Base-by-base conservation (phyloP, 2,888 invertebrate species). In the Perizoma affinitatum region DNA sequence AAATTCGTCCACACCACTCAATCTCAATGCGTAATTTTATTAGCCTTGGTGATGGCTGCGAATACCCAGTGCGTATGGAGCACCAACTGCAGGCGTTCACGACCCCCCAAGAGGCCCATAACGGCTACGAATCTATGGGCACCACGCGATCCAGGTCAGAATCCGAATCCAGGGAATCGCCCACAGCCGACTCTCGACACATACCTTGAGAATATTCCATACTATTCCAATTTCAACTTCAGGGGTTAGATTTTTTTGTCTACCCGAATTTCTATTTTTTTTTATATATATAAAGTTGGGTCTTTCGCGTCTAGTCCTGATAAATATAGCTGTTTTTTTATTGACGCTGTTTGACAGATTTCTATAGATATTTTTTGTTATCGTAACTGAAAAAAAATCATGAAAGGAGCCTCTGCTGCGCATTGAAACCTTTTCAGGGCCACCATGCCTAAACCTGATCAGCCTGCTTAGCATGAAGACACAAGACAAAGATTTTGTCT, bases 1-100 rank as follows among this genome's bases (percentile, higher is more conserved):
- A 55, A 63, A 63, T 71, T 71, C 66, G 71, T 69, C 62, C 70
- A 58, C 73, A 70, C 69, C 73, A 70, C 71, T 73, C 53, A 49
- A 58, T 60, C 55, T 65, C 53, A 66, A 67, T 60, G 62, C 66
- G 62, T 67, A 67, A 63, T 69, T 61, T 63, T 64, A 85, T 88
- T 74, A 97, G 97, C 96, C 94, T 95, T 93, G 97, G 97, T 90
- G 97, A 97, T 93, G 98, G 97, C 93, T 95, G 96, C 90, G 95
- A 94, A 91, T 98, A 94, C 94, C 96, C 96, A 78, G 96, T 96
- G 86, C 95, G 96, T 79, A 94, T 95, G 79, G 96, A 96, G 87
- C 92, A 92, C 77, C 90, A 89, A 75, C 84, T 90, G 67, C 89
- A 89, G 84, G 86, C 90, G 66, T 91, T 90, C 85, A 84, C 87